Evolutionary conservation across 2,797 vertebrate genomes (phyloP).

Genomic region (Clarias laeviceps): DNA sequence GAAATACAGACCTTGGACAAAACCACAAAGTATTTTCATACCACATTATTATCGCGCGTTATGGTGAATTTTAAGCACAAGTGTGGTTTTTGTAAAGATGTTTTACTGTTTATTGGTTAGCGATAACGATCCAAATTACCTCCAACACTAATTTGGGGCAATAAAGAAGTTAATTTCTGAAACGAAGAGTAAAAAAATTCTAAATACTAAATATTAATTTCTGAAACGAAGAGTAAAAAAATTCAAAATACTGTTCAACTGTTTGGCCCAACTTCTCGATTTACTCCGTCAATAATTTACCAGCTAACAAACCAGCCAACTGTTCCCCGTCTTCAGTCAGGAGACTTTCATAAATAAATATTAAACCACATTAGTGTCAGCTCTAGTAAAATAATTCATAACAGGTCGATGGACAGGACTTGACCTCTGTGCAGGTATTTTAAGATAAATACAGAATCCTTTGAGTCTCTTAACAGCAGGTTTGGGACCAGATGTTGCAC

Average conservation of each 20-base stretch:
- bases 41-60: background rate
- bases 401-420: background rate
- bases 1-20: background rate
- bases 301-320: background rate
- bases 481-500: constrained; percentile 2
- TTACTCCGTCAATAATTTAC: background rate
- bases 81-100: too few relatives aligned
- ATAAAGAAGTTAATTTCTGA: background rate
- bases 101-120: background rate
- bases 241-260: too few relatives aligned
- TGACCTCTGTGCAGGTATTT: background rate
- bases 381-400: too few relatives aligned
- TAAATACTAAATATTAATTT: too few relatives aligned
- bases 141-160: background rate
- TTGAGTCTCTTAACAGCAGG: background rate
- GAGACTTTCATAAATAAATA: background rate
- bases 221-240: background rate
- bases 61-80: background rate
- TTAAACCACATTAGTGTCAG: background rate
- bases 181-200: background rate
- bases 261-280: background rate
- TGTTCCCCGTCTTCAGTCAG: background rate
- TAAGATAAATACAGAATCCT: background rate
- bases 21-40: background rate
- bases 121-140: background rate